phyloP scores from a whole-genome alignment of 2,888 invertebrate genomes.

The Geotrupes spiniger region DNA sequence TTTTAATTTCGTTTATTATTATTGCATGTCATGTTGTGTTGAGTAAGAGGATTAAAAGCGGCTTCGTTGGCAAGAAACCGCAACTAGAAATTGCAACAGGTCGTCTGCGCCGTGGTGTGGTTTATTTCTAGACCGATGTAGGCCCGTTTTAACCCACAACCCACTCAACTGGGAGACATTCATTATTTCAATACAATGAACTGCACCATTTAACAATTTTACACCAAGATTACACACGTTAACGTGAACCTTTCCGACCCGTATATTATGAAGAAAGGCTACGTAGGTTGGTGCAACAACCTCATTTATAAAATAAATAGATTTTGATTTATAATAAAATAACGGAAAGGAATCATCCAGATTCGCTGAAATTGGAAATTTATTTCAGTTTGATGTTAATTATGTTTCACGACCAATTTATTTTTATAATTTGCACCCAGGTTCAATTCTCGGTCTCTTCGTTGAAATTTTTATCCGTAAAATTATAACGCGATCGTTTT shows the following conservation, averaged over 20 bases:
- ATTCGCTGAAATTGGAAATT: no score
- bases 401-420: no score
- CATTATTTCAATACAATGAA: constrained; percentile 51
- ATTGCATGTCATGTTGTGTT: constrained; percentile 23
- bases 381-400: no score
- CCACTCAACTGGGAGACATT: constrained; percentile 46
- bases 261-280: constrained; percentile 40
- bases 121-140: constrained; percentile 10
- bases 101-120: constrained; percentile 15
- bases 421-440: no score
- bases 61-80: constrained; percentile 23
- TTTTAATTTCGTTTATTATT: constrained; percentile 15
- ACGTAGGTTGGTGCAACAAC: not conserved
- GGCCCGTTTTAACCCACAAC: constrained; percentile 27
- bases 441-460: no score
- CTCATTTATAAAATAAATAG: no score
- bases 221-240: constrained; percentile 46
- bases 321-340: no score
- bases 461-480: no score
- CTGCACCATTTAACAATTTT: constrained; percentile 51
- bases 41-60: constrained; percentile 26
- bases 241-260: constrained; percentile 37
- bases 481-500: no score
- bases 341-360: no score
- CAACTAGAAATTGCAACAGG: constrained; percentile 27